Percentiles rank a stretch among this genome's conserved stretches.
phyloP scores from a whole-genome alignment of 2,113 vertebrate genomes.

The Leiothrix lutea region DNA sequence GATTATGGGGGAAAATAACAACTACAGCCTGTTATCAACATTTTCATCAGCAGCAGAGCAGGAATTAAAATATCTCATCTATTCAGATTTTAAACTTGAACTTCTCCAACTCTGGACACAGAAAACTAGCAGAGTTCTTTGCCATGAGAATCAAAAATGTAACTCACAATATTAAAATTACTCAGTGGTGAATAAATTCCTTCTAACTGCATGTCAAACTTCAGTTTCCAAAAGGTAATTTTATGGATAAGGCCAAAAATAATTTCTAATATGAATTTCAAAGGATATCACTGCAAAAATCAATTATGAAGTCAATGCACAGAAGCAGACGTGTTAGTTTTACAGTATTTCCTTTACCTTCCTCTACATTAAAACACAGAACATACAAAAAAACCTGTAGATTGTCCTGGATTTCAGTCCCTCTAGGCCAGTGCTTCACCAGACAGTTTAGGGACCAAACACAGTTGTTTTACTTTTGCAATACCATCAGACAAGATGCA shows the following conservation, averaged over 20 bases:
- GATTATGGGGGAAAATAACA: not conserved
- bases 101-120: not conserved
- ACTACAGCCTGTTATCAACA: not conserved
- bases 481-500: fast-evolving
- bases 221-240: not conserved
- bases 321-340: not conserved
- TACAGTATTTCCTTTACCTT: not conserved
- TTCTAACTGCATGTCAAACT: not conserved
- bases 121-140: not conserved
- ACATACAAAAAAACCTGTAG: not conserved
- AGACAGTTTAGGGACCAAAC: not conserved
- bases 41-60: not conserved
- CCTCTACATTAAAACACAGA: not conserved
- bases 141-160: not conserved
- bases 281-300: not conserved
- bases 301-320: not conserved
- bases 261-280: not conserved
- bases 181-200: not conserved
- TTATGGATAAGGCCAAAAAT: not conserved
- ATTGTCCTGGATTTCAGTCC: not conserved
- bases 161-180: not conserved
- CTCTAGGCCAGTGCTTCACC: not conserved
- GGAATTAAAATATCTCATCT: not conserved
- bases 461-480: not conserved
- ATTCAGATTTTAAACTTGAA: not conserved